phyloP scores from a whole-genome alignment of 2,888 invertebrate genomes.

The Nycteola revayana region DNA sequence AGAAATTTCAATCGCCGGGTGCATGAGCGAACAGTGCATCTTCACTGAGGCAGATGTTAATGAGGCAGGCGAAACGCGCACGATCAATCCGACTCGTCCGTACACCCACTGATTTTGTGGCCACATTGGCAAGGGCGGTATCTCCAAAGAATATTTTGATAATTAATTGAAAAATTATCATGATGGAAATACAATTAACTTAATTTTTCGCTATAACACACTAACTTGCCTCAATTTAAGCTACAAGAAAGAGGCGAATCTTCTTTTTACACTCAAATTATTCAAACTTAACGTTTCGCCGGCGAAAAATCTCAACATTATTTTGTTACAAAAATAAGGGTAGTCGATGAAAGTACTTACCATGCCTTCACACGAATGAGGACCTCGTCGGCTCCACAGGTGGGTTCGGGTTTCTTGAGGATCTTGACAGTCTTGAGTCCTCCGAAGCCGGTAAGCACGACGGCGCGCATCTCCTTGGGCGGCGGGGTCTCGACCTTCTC shows the following conservation, averaged over 20 bases:
- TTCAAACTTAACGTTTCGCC: constrained; percentile 20
- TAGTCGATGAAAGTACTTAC: constrained; percentile 80
- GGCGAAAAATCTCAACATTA: background rate
- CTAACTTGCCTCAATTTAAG: background rate
- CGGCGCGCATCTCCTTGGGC: constrained; percentile 92
- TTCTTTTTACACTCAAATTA: constrained; percentile 1
- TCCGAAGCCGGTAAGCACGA: constrained; percentile 92
- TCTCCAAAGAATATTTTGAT: constrained; percentile 17
- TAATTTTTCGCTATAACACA: background rate
- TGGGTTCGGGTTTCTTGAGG: constrained; percentile 89
- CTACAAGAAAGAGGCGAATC: background rate
- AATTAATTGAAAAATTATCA: background rate
- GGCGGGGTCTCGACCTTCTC: constrained; percentile 77
- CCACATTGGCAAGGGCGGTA: constrained; percentile 18
- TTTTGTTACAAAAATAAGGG: constrained; percentile 2
- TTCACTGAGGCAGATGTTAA: constrained; percentile 64
- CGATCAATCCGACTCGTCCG: constrained; percentile 41
- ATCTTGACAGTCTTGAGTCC: constrained; percentile 93
- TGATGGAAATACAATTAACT: background rate
- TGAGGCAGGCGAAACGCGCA: constrained; percentile 44
- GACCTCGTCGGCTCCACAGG: constrained; percentile 87
- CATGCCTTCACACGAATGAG: constrained; percentile 92
- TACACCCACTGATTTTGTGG: constrained; percentile 27
- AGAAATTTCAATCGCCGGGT: constrained; percentile 57
- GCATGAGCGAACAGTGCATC: constrained; percentile 44